Conservation (phyloP, 2,113 vertebrate species). For the Elachura formosa region DNA sequence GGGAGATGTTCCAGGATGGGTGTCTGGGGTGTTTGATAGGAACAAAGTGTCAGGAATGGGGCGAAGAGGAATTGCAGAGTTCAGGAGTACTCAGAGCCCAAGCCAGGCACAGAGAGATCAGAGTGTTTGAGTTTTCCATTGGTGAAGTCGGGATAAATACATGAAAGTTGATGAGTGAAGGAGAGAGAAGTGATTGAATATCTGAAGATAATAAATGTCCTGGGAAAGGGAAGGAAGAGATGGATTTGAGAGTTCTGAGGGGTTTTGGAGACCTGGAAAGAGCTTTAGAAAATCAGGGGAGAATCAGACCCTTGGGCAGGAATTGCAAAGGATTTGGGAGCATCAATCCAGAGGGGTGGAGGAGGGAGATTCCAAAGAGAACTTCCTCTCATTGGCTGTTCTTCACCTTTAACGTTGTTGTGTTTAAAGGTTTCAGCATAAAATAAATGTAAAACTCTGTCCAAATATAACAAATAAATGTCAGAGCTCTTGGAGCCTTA, state of each 20-base stretch:
- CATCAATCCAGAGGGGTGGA: background rate
- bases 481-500: background rate
- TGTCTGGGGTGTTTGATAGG: background rate
- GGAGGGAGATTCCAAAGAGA: background rate
- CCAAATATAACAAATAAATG: slow-evolving; percentile 35
- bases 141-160: background rate
- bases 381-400: background rate
- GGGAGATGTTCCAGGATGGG: background rate
- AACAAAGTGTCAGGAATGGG: background rate
- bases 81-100: background rate
- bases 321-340: background rate
- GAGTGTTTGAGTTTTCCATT: fast-evolving
- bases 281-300: background rate
- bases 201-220: background rate
- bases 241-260: background rate
- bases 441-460: background rate
- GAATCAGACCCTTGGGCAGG: background rate
- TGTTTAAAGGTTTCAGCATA: background rate
- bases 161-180: background rate
- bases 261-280: background rate
- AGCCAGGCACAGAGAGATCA: fast-evolving
- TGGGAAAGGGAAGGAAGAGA: background rate
- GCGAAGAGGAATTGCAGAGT: background rate
- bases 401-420: background rate
- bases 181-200: background rate